Conservation (phyloP, 2,797 vertebrate species). For the Sebastes ruberrimus region DNA sequence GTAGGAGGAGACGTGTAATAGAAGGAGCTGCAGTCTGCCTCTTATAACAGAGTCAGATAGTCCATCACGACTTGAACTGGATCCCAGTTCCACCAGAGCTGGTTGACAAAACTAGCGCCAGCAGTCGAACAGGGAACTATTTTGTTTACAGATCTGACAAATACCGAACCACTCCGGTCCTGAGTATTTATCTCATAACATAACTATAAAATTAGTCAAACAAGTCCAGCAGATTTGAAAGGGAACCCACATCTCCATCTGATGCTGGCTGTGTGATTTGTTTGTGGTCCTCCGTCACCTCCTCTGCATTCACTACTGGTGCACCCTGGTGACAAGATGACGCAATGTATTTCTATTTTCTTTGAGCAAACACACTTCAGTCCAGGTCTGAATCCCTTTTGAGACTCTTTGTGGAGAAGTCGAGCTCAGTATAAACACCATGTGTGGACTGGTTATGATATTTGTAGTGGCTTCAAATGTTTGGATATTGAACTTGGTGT, state of each 20-base stretch:
- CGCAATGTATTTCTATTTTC: not conserved
- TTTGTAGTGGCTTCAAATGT: not conserved
- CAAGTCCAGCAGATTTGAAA: not conserved
- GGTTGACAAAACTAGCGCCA: not conserved
- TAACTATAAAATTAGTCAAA: not conserved
- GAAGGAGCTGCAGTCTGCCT: constrained; percentile 22
- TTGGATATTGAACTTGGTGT: not conserved
- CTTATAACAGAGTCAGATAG: constrained; percentile 14
- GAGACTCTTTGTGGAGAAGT: not conserved
- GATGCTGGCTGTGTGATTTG: not conserved
- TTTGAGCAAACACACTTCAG: not conserved
- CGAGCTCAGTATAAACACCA: not conserved
- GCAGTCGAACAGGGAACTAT: not conserved
- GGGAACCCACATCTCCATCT: not conserved
- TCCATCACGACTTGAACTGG: constrained; percentile 33
- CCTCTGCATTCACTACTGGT: not conserved
- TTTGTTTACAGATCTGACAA: constrained; percentile 7
- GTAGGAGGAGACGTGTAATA: constrained; percentile 6
- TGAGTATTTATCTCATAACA: not conserved
- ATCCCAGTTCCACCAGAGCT: constrained; percentile 5
- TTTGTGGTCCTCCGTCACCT: not conserved
- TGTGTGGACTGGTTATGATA: not conserved
- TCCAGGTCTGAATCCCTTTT: not conserved
- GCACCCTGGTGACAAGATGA: not conserved
- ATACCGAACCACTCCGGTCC: not conserved